These are phyloP conservation scores for Chrysemys picta DNA, from an alignment of 2,113 vertebrate species.

Conservation along the genomic window DNA sequence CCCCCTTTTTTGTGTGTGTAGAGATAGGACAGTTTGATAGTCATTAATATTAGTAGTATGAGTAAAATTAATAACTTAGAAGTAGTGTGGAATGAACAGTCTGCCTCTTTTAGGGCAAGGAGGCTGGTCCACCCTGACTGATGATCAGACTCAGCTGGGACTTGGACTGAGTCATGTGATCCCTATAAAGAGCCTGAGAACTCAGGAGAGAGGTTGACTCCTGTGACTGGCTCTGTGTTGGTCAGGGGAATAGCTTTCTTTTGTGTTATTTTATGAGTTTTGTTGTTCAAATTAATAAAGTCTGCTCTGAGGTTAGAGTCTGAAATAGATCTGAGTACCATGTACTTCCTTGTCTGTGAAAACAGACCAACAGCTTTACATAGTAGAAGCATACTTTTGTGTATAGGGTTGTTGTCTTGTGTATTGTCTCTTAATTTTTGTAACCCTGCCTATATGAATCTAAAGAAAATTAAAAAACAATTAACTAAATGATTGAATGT, in stretches of 20 bases:
- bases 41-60: neutral
- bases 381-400: neutral
- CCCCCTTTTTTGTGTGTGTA: neutral
- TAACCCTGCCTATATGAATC: neutral
- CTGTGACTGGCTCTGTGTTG: neutral
- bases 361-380: neutral
- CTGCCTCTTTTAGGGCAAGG: neutral
- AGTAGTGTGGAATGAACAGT: neutral
- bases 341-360: neutral
- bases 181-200: neutral
- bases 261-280: neutral
- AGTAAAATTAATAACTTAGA: neutral
- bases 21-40: neutral
- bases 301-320: neutral
- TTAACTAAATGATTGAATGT: neutral
- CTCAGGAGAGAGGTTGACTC: neutral
- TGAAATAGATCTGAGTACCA: neutral
- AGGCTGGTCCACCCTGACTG: neutral
- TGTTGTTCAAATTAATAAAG: neutral
- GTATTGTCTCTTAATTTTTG: neutral
- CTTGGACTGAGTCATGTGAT: neutral
- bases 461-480: neutral
- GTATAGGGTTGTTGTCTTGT: neutral
- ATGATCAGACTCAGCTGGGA: neutral
- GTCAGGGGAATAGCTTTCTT: neutral